Conservation (phyloP, 2,888 invertebrate species). For the Noctua fimbriata region DNA sequence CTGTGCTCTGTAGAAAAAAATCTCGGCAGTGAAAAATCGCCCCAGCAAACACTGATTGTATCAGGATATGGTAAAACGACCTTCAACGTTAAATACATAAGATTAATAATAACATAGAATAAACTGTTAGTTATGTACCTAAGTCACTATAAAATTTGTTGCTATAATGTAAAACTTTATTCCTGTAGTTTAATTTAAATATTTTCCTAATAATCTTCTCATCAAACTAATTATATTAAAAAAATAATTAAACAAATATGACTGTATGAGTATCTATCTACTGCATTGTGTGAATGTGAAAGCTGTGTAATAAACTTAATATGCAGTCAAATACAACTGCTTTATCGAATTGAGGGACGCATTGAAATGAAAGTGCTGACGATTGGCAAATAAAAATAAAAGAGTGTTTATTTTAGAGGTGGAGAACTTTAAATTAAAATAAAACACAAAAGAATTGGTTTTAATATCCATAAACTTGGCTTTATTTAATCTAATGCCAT, state of each 20-base stretch:
- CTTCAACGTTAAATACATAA: not conserved
- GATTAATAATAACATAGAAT: not conserved
- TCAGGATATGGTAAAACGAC: not conserved
- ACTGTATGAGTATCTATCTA: conserved; percentile 26
- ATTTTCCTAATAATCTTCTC: not conserved
- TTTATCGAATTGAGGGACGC: conserved; percentile 19
- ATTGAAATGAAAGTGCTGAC: conserved; percentile 47
- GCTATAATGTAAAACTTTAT: too few species aligned
- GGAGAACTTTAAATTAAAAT: not conserved
- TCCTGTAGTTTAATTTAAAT: not conserved
- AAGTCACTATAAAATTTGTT: not conserved
- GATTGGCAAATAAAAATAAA: conserved; percentile 27
- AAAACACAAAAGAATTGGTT: not conserved
- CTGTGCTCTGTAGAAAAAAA: not conserved
- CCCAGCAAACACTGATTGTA: not conserved
- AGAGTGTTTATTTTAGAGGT: not conserved
- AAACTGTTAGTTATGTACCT: not conserved
- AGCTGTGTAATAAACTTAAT: conserved; percentile 41
- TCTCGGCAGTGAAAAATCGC: not conserved
- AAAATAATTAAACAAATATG: not conserved
- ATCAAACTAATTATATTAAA: not conserved
- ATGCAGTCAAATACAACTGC: conserved; percentile 30
- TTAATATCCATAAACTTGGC: not conserved
- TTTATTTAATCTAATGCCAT: not conserved
- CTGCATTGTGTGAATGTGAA: conserved; percentile 50